Evolutionary conservation across 2,888 invertebrate species (phyloP).

Genomic region (Agonum fuliginosum): DNA sequence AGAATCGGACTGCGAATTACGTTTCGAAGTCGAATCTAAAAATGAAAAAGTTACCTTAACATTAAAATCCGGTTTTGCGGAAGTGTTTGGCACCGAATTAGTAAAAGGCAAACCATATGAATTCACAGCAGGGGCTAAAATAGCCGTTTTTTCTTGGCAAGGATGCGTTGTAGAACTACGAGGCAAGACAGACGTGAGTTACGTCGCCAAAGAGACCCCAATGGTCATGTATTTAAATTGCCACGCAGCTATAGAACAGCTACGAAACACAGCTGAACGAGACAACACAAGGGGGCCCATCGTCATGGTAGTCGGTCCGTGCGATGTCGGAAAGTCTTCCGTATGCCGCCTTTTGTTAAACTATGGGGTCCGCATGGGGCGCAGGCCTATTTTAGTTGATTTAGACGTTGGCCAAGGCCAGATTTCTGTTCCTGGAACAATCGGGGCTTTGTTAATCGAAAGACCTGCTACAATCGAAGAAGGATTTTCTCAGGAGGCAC

Average conservation of each 20-base stretch:
- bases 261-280: conserved; percentile 88
- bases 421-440: conserved; percentile 93
- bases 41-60: conserved; percentile 88
- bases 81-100: conserved; percentile 97
- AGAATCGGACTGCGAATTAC: conserved; percentile 91
- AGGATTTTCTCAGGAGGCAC: conserved; percentile 95
- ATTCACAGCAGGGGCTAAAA: conserved; percentile 92
- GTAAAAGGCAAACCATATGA: conserved; percentile 94
- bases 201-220: conserved; percentile 96
- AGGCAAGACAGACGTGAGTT: conserved; percentile 94
- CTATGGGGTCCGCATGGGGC: conserved; percentile 93
- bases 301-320: conserved; percentile 93
- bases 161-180: conserved; percentile 90
- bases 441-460: conserved; percentile 93
- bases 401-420: conserved; percentile 96
- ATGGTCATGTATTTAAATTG: conserved; percentile 97
- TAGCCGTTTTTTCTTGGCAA: conserved; percentile 97
- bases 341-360: conserved; percentile 91
- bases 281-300: conserved; percentile 85
- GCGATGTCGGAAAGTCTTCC: conserved; percentile 97
- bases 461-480: conserved; percentile 95
- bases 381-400: conserved; percentile 94
- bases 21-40: conserved; percentile 94
- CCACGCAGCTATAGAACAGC: conserved; percentile 94
- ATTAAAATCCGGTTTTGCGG: conserved; percentile 93